These are phyloP conservation scores for Drosophila neotestacea DNA, from an alignment of 2,888 invertebrate genomes.

Conservation along the genomic window DNA sequence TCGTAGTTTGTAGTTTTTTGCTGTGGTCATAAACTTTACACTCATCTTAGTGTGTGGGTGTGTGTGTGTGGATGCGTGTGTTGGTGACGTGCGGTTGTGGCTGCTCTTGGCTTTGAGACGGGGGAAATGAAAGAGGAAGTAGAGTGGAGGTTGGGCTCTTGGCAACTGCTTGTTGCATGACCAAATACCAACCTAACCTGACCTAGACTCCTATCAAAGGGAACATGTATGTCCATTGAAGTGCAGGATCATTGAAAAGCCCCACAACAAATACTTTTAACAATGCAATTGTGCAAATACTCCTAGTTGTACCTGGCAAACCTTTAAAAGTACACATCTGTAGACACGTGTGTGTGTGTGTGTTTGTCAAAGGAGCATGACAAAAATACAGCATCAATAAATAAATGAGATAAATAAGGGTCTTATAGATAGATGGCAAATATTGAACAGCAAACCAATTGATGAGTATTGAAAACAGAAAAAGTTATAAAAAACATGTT, in stretches of 20 bases:
- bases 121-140: not conserved
- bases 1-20: conserved; percentile 42
- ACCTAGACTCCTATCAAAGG: conserved; percentile 25
- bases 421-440: conserved; percentile 4
- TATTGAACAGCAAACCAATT: not conserved
- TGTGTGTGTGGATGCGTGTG: conserved; percentile 40
- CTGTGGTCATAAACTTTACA: conserved; percentile 55
- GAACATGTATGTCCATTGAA: conserved; percentile 27
- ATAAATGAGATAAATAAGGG: conserved; percentile 31
- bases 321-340: not conserved
- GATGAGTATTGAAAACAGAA: not conserved
- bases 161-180: conserved; percentile 49
- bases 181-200: conserved; percentile 25
- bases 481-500: too few species aligned
- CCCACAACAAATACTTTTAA: conserved; percentile 38
- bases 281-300: conserved; percentile 50
- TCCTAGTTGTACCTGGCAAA: conserved; percentile 15
- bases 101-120: conserved; percentile 35
- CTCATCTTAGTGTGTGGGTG: conserved; percentile 3
- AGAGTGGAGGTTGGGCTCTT: conserved; percentile 2
- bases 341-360: not conserved
- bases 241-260: conserved; percentile 44
- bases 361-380: conserved; percentile 19
- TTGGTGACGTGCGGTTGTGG: conserved; percentile 70
- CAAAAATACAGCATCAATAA: conserved; percentile 23